These are phyloP conservation scores for Leptothorax acervorum DNA, from an alignment of 2,888 invertebrate species.

Conservation along the genomic window DNA sequence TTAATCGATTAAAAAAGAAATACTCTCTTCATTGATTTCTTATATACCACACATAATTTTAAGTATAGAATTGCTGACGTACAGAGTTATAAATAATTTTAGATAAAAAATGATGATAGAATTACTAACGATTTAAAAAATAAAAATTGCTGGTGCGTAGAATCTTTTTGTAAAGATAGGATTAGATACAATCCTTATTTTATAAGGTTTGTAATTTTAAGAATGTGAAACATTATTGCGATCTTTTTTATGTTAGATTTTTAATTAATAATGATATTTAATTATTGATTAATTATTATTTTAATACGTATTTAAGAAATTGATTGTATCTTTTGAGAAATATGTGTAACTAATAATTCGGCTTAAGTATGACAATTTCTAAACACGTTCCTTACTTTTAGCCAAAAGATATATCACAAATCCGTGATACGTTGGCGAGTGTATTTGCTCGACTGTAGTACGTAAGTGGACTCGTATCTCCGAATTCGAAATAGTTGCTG, in stretches of 20 bases:
- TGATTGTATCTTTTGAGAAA: background rate
- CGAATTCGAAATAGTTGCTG: constrained; percentile 48
- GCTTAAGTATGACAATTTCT: background rate
- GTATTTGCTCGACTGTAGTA: constrained; percentile 15
- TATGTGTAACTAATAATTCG: background rate
- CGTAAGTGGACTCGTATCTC: constrained; percentile 32
- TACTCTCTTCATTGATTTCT: background rate
- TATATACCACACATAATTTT: too few relatives aligned
- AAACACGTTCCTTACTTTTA: constrained; percentile 4
- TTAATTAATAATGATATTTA: background rate
- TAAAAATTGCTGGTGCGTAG: too few relatives aligned
- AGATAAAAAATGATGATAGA: background rate
- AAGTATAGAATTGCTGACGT: background rate
- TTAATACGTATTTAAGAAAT: background rate
- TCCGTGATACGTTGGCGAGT: background rate
- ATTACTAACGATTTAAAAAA: background rate
- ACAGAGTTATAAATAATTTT: background rate
- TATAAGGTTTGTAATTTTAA: background rate
- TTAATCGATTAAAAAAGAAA: too few relatives aligned
- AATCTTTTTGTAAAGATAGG: too few relatives aligned
- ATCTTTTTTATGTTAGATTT: background rate
- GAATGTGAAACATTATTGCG: background rate
- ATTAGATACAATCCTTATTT: background rate
- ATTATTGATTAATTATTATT: background rate
- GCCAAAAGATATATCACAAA: constrained; percentile 34